phyloP scores from a whole-genome alignment of 2,113 vertebrate genomes.

The Crotalus viridis region DNA sequence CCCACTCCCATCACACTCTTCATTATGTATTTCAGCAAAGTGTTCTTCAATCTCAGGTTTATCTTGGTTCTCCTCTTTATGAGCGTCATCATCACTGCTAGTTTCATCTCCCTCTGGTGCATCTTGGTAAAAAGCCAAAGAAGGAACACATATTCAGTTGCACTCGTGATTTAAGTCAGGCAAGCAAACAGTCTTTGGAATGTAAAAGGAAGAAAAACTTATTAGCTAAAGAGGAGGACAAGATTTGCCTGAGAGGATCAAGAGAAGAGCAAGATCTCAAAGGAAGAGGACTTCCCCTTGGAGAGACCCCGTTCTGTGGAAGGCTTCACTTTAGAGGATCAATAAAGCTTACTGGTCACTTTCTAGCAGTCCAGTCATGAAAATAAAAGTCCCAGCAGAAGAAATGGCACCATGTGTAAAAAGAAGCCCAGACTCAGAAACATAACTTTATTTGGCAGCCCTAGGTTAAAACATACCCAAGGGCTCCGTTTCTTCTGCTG shows the following conservation, averaged over 20 bases:
- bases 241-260: background rate
- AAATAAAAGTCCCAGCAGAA: background rate
- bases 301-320: background rate
- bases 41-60: conserved; percentile 49
- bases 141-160: background rate
- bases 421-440: background rate
- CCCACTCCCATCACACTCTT: conserved; percentile 11
- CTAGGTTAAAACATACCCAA: conserved; percentile 71
- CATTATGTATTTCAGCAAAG: background rate
- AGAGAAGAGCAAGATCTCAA: background rate
- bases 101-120: conserved; percentile 54
- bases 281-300: background rate
- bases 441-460: background rate
- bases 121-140: background rate
- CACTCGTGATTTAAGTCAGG: accelerated
- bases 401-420: background rate
- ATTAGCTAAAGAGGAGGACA: background rate
- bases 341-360: background rate
- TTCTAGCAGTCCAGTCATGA: background rate
- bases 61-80: conserved; percentile 57
- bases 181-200: background rate
- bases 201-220: background rate
- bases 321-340: background rate
- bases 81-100: conserved; percentile 56
- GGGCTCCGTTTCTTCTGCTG: conserved; percentile 83